phyloP scores from a whole-genome alignment of 2,113 vertebrate genomes.

The Alectura lathami region DNA sequence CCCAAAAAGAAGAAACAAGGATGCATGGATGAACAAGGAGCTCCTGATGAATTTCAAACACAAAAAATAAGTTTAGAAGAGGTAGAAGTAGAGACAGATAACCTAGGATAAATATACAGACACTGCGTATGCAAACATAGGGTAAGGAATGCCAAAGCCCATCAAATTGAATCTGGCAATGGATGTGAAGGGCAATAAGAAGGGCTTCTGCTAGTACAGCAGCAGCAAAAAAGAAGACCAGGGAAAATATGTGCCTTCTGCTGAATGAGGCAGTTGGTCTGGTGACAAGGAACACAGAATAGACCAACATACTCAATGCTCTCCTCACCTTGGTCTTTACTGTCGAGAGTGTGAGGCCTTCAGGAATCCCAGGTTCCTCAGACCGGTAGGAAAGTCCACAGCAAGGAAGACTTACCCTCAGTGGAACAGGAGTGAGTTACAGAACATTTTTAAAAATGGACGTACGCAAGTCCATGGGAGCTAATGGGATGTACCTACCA shows the following conservation, averaged over 20 bases:
- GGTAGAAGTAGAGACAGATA: background rate
- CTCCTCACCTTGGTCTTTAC: background rate
- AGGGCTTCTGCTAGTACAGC: background rate
- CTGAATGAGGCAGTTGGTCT: background rate
- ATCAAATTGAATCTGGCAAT: background rate
- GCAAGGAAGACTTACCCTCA: background rate
- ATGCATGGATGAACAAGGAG: background rate
- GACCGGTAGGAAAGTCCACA: background rate
- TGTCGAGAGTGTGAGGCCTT: background rate
- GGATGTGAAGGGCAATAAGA: background rate
- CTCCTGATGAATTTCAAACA: background rate
- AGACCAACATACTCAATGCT: background rate
- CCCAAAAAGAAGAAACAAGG: background rate
- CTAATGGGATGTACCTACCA: background rate
- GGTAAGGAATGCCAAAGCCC: background rate
- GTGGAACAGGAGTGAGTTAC: background rate
- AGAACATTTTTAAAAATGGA: background rate
- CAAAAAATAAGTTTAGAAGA: background rate
- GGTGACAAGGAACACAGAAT: background rate
- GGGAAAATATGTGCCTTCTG: background rate
- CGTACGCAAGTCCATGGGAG: background rate
- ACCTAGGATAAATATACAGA: background rate
- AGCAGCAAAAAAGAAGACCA: background rate
- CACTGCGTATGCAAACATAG: background rate
- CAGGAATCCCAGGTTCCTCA: background rate